These are phyloP conservation scores for Hymenochirus boettgeri DNA, from an alignment of 2,113 vertebrate species.

Conservation along the genomic window DNA sequence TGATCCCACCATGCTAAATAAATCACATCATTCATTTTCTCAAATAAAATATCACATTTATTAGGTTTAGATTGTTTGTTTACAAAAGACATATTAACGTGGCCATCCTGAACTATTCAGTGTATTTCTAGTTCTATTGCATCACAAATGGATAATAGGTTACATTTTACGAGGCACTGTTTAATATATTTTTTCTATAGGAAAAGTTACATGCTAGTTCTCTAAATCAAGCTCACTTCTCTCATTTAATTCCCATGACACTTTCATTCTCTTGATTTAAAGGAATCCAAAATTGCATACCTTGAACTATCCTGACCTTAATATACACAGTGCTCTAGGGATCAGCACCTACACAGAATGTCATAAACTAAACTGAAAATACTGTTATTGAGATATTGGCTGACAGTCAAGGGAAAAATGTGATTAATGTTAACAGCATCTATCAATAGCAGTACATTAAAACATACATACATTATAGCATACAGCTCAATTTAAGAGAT, in stretches of 20 bases:
- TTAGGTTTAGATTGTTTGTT: too few relatives aligned
- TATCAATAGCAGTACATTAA: constrained; percentile 1
- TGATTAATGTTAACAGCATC: background rate
- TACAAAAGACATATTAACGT: too few relatives aligned
- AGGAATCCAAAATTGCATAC: constrained; percentile 8
- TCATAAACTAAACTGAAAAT: background rate
- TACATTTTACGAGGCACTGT: too few relatives aligned
- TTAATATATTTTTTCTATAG: background rate
- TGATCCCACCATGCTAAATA: too few relatives aligned
- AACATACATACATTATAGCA: constrained; percentile 12
- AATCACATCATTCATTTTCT: too few relatives aligned
- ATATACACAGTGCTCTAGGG: background rate
- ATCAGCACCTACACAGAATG: background rate
- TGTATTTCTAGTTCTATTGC: too few relatives aligned
- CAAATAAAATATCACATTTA: too few relatives aligned
- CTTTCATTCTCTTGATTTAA: background rate
- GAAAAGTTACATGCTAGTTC: background rate
- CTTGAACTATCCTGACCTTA: constrained; percentile 6
- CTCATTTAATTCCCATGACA: background rate
- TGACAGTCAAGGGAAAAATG: background rate
- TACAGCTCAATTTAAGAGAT: background rate
- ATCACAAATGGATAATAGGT: too few relatives aligned
- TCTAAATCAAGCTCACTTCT: background rate
- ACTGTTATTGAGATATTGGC: background rate
- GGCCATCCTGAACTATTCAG: too few relatives aligned